Conservation (phyloP, 2,113 vertebrate species). For the Epinephelus cyanopodus region DNA sequence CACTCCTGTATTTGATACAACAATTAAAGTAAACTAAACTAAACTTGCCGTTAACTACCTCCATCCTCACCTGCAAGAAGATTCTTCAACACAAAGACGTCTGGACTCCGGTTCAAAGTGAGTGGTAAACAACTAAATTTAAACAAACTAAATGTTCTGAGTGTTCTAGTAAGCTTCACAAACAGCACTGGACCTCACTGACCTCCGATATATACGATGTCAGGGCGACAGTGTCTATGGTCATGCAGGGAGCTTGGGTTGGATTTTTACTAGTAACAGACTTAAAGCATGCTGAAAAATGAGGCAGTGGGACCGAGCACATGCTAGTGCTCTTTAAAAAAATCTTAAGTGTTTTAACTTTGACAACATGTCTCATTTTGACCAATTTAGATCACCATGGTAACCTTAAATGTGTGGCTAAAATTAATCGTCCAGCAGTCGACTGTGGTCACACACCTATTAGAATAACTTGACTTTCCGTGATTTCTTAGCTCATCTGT, state of each 20-base stretch:
- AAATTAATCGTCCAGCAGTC: not conserved
- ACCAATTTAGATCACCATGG: slow-evolving; percentile 26
- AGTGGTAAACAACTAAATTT: too few species aligned
- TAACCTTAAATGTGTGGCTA: slow-evolving; percentile 2
- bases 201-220: not conserved
- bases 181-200: not conserved
- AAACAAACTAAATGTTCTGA: too few species aligned
- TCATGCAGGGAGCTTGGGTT: not conserved
- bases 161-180: not conserved
- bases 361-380: slow-evolving; percentile 26
- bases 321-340: too few species aligned
- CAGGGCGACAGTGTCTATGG: not conserved
- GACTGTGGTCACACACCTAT: not conserved
- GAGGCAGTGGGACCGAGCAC: too few species aligned
- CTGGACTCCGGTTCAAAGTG: not conserved
- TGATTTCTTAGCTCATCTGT: not conserved
- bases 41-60: too few species aligned
- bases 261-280: not conserved
- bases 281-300: not conserved
- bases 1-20: too few species aligned
- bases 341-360: not conserved
- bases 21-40: too few species aligned
- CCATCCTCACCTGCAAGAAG: not conserved
- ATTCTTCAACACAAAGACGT: not conserved
- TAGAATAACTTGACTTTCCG: not conserved